These are phyloP conservation scores for Sebastes reedi DNA, from an alignment of 2,797 vertebrate species.

Conservation along the genomic window DNA sequence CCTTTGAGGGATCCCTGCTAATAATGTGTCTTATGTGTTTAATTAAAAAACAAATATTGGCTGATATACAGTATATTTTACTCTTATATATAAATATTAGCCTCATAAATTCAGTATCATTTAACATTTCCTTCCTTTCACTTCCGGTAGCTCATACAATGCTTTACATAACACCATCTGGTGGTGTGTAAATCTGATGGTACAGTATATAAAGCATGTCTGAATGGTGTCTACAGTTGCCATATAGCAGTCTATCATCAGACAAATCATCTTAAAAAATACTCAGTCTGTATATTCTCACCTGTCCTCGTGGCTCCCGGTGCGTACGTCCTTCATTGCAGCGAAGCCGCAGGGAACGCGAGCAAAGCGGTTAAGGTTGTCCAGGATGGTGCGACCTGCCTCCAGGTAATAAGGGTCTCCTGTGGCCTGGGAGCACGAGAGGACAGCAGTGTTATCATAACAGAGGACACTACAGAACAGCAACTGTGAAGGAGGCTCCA, in stretches of 20 bases:
- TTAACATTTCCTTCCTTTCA: background rate
- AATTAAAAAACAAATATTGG: too few species aligned
- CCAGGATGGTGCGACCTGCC: conserved; percentile 95
- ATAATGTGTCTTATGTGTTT: too few species aligned
- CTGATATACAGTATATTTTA: too few species aligned
- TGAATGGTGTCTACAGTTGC: background rate
- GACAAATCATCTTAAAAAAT: background rate
- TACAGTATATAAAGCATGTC: background rate
- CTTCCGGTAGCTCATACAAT: background rate
- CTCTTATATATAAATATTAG: too few species aligned
- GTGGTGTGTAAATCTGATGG: background rate
- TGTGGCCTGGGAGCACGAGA: conserved; percentile 85
- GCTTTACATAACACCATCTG: background rate
- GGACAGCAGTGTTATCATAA: background rate
- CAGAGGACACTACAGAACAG: background rate
- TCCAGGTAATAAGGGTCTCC: conserved; percentile 97
- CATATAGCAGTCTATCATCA: background rate
- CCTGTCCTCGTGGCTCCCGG: conserved; percentile 98
- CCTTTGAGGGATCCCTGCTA: too few species aligned
- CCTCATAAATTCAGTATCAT: too few species aligned
- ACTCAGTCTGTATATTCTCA: conserved; percentile 62
- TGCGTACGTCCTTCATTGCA: conserved; percentile 98
- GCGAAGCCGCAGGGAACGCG: conserved; percentile 98
- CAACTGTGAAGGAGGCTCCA: background rate
- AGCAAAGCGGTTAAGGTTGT: conserved; percentile 97